Conservation (phyloP, 2,888 invertebrate genomes). For the Drosophila algonquin region DNA sequence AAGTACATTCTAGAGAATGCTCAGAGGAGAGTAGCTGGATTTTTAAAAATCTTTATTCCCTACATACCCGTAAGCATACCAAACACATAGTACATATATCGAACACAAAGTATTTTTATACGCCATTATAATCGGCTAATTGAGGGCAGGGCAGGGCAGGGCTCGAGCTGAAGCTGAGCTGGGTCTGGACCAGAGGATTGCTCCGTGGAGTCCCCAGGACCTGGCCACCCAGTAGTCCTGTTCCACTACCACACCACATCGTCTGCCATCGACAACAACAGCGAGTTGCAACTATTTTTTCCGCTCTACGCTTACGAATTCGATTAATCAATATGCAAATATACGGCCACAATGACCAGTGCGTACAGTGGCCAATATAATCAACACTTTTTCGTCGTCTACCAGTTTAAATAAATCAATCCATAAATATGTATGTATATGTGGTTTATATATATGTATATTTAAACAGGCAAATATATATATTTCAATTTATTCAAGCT, state of each 20-base stretch:
- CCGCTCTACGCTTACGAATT: constrained; percentile 43
- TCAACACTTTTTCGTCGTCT: constrained; percentile 66
- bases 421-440: constrained; percentile 44
- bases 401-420: constrained; percentile 64
- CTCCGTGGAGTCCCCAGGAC: constrained; percentile 15
- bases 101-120: constrained; percentile 66
- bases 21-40: constrained; percentile 26
- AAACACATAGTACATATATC: constrained; percentile 8
- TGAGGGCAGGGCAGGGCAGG: neutral
- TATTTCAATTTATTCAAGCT: constrained; percentile 68
- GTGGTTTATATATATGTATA: constrained; percentile 12
- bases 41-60: constrained; percentile 34
- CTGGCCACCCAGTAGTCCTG: neutral
- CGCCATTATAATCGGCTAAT: constrained; percentile 35
- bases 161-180: neutral
- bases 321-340: constrained; percentile 47
- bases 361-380: constrained; percentile 38
- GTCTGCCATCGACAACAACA: constrained; percentile 21
- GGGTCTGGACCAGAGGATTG: constrained; percentile 27
- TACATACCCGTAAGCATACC: constrained; percentile 14
- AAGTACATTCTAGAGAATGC: constrained; percentile 16
- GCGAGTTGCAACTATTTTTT: constrained; percentile 44
- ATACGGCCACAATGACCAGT: constrained; percentile 9
- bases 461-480: constrained; percentile 28
- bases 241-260: constrained; percentile 11